Percentiles rank a stretch among this genome's conserved stretches.
Conservation (phyloP, 1,140 invertebrate genomes). For the Drosophila oshimai region DNA sequence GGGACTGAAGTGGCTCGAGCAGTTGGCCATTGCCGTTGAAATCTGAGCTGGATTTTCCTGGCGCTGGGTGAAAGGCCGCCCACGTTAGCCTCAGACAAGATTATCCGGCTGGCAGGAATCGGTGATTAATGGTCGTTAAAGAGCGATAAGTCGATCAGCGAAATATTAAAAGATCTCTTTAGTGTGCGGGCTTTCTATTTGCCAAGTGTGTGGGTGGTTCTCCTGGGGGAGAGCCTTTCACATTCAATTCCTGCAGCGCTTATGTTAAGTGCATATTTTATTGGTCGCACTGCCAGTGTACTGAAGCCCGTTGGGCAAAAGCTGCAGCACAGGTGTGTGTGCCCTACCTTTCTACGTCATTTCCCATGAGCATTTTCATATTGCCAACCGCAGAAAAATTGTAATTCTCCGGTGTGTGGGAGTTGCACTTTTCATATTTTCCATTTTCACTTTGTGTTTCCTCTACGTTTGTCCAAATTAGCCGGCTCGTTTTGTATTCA, state of each 20-base stretch:
- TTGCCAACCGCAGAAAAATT: constrained; percentile 31
- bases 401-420: constrained; percentile 42
- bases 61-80: constrained; percentile 36
- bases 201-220: neutral
- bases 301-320: neutral
- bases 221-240: constrained; percentile 52
- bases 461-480: constrained; percentile 55
- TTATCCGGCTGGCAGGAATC: constrained; percentile 35
- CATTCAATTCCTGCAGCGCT: constrained; percentile 49
- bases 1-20: constrained; percentile 9
- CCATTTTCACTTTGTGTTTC: neutral
- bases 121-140: constrained; percentile 42
- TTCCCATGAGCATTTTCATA: constrained; percentile 37
- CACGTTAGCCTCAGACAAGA: constrained; percentile 18
- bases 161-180: constrained; percentile 28
- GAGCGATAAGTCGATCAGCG: constrained; percentile 39
- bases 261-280: constrained; percentile 33
- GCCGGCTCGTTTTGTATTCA: constrained; percentile 45
- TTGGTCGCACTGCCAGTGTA: constrained; percentile 6
- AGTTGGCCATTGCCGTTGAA: constrained; percentile 34
- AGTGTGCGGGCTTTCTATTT: constrained; percentile 29
- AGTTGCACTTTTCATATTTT: constrained; percentile 19
- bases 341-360: constrained; percentile 47
- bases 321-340: constrained; percentile 6
- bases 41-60: constrained; percentile 48